phyloP scores from a whole-genome alignment of 2,797 vertebrate species.

The Myotis daubentonii region DNA sequence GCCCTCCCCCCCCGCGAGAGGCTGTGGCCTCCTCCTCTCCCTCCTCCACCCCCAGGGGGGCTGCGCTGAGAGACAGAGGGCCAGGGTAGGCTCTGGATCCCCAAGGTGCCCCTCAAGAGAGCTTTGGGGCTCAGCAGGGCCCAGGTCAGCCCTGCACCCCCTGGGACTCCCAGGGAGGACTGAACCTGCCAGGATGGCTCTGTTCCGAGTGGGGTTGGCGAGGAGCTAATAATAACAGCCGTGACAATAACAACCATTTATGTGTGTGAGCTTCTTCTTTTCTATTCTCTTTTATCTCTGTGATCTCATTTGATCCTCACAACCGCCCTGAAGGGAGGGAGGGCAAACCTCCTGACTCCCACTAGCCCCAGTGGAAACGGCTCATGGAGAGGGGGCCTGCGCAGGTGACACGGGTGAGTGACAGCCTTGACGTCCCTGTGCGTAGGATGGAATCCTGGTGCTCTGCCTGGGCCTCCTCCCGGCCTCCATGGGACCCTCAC shows the following conservation, averaged over 20 bases:
- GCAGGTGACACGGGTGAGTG: background rate
- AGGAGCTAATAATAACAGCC: conserved; percentile 16
- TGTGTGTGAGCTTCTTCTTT: background rate
- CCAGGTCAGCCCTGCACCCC: background rate
- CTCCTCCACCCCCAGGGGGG: background rate
- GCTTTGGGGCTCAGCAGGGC: background rate
- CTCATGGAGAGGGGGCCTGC: background rate
- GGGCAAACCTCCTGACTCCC: background rate
- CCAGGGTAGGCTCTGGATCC: background rate
- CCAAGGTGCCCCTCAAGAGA: background rate
- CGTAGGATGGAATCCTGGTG: background rate
- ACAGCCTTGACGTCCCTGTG: rapidly evolving
- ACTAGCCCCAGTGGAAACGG: background rate
- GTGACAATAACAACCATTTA: conserved; percentile 12
- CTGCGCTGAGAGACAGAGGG: background rate
- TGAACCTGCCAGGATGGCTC: background rate
- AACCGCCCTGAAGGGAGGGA: background rate
- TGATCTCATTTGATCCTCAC: conserved; percentile 42
- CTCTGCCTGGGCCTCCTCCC: background rate
- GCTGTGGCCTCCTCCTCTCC: background rate
- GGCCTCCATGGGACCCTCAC: rapidly evolving
- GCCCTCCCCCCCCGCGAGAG: background rate
- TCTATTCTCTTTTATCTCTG: conserved; percentile 26
- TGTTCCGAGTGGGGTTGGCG: background rate
- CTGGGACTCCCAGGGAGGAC: background rate